Evolutionary conservation across 2,797 vertebrate genomes (phyloP), one percentile per base, ranked within the genome.

Genomic region (Bufotes viridis): DNA sequence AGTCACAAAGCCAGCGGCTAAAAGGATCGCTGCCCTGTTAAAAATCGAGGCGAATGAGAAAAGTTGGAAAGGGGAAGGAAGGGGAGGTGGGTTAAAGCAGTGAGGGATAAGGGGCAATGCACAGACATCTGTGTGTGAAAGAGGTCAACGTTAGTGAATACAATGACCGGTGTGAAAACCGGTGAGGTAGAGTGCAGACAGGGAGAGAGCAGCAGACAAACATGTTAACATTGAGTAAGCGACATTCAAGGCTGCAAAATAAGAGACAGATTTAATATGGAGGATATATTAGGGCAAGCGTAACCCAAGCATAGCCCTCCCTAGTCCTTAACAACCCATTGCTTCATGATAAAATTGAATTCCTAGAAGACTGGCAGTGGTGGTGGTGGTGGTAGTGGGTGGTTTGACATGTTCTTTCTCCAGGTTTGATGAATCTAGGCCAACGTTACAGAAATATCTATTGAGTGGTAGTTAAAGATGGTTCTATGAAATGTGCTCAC

Each of bases 211-310:
- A 49, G 85, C 72, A 81, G 76, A 72, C 76, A 72, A 57, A 81
- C 49, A 84, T 34, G 78, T 84, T 74, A 78, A 86, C 84, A 83
- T 82, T 79, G 80, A 87, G 49, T n/a, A 89, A 82, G 88, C 88
- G 42, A 87, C 88, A 89, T 58, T 83, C 72, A 89, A 72, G 61
- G 88, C 88, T 86, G 79, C 72, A 89, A 89, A 87, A 89, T 85
- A 89, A 86, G 51, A 89, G 80, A 83, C 63, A 86, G 53, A 70
- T 89, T 87, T 83, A 78, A 83, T 72, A 83, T 82, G 75, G 8
- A 79, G 75, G 63, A n/a, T n/a, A 80, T 65, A 15, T 84, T 20
- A 51, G n/a, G 81, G 11, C 58, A 55, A 84, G 51, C 53, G 57
- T 51, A 55, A 78, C 81, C n/a, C 58, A 51, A 61, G 29, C 34